Conservation (phyloP, 2,797 vertebrate genomes). For the Falco columbarius region DNA sequence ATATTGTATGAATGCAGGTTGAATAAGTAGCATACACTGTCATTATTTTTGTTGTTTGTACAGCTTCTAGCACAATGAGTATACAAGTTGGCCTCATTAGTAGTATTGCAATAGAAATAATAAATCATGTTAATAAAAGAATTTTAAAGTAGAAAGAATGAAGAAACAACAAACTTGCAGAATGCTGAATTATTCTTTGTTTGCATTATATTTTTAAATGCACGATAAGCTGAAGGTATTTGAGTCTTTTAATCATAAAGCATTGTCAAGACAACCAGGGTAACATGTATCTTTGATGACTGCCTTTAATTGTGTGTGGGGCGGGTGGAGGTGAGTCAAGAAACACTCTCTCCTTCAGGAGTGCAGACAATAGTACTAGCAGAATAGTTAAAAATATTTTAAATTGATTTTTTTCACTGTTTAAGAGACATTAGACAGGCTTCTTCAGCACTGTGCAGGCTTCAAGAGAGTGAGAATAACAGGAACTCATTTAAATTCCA, state of each 20-base stretch:
- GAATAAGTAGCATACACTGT: neutral
- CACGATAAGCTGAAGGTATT: conserved; percentile 2
- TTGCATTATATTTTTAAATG: conserved; percentile 43
- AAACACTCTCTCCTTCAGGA: neutral
- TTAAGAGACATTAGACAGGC: conserved; percentile 35
- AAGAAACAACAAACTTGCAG: neutral
- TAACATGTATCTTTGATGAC: conserved; percentile 10
- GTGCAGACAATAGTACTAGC: neutral
- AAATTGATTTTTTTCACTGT: conserved; percentile 33
- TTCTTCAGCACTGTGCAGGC: conserved; percentile 27
- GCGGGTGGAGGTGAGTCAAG: neutral
- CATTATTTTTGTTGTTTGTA: neutral
- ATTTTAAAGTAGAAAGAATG: conserved; percentile 9
- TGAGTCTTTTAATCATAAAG: conserved; percentile 58
- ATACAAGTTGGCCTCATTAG: neutral
- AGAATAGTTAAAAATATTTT: conserved; percentile 24
- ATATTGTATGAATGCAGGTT: neutral
- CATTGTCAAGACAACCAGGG: conserved; percentile 61
- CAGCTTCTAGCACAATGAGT: neutral
- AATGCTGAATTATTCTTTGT: conserved; percentile 40
- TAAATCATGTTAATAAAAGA: neutral
- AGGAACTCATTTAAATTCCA: conserved; percentile 64
- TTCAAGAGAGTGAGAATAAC: conserved; percentile 64
- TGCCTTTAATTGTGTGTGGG: neutral
- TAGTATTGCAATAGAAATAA: neutral